A percentile compares a stretch with the other conserved stretches of the same genome.
Conservation (phyloP, 2,797 vertebrate species). For the Sus cebifrons region DNA sequence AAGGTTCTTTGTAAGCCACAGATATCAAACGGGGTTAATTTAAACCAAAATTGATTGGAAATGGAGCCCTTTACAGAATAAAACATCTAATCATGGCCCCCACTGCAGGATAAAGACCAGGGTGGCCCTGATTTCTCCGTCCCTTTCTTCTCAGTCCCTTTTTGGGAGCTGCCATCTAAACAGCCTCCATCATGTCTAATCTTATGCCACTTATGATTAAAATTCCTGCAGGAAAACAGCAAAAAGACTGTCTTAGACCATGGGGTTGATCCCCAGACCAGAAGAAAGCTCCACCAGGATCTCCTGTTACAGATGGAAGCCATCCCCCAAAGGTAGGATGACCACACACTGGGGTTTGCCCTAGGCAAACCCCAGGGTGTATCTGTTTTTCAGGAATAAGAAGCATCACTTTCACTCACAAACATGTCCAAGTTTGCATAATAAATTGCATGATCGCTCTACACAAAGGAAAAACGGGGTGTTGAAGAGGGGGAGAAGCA, state of each 20-base stretch:
- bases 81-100: neutral
- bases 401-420: neutral
- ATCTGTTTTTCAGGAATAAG: slow-evolving; percentile 26
- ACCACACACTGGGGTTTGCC: neutral
- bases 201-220: neutral
- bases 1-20: neutral
- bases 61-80: slow-evolving; percentile 20
- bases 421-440: neutral
- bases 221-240: neutral
- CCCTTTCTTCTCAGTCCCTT: neutral
- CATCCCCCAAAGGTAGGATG: neutral
- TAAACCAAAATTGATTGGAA: neutral
- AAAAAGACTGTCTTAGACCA: neutral
- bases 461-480: slow-evolving; percentile 26
- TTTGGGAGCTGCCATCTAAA: neutral
- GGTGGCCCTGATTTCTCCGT: neutral
- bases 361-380: neutral
- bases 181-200: too few species aligned
- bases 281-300: neutral
- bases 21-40: neutral
- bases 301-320: neutral
- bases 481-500: neutral
- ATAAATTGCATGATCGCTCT: slow-evolving; percentile 17
- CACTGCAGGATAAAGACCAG: neutral
- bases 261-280: neutral